Conservation (phyloP, 2,888 invertebrate genomes). For the Drosophila phalerata region DNA sequence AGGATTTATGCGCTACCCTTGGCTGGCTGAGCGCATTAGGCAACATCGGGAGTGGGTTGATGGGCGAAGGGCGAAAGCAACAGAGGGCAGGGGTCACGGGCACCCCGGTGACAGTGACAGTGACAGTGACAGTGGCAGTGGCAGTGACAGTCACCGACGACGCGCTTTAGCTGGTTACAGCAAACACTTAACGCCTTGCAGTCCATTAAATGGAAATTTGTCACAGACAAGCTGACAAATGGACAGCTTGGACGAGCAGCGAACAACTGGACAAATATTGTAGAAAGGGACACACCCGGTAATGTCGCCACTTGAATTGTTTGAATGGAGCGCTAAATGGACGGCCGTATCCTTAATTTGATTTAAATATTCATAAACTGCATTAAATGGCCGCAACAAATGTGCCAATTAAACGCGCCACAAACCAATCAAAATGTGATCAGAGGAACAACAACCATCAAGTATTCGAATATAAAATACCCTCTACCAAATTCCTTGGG, state of each 20-base stretch:
- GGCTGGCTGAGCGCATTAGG: constrained; percentile 70
- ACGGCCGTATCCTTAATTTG: constrained; percentile 72
- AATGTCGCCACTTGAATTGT: constrained; percentile 39
- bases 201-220: constrained; percentile 80
- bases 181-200: constrained; percentile 81
- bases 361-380: constrained; percentile 82
- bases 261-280: constrained; percentile 19
- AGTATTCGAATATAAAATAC: constrained; percentile 6
- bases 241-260: constrained; percentile 22
- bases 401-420: constrained; percentile 66
- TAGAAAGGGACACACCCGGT: neutral
- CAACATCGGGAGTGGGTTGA: too few relatives aligned
- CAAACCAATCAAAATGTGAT: constrained; percentile 54
- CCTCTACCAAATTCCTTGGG: neutral
- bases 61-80: too few relatives aligned
- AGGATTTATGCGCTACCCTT: constrained; percentile 79
- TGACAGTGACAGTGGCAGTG: neutral
- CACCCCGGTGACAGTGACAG: neutral
- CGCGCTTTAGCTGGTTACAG: constrained; percentile 67
- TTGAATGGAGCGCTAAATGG: constrained; percentile 62
- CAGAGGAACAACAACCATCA: constrained; percentile 4
- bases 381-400: constrained; percentile 77
- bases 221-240: constrained; percentile 54
- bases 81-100: constrained; percentile 1
- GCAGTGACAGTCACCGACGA: neutral